Evolutionary conservation across 1,140 invertebrate species (phyloP), one percentile per base, ranked within the genome.

Genomic region (Venustaconcha ellipsiformis): DNA sequence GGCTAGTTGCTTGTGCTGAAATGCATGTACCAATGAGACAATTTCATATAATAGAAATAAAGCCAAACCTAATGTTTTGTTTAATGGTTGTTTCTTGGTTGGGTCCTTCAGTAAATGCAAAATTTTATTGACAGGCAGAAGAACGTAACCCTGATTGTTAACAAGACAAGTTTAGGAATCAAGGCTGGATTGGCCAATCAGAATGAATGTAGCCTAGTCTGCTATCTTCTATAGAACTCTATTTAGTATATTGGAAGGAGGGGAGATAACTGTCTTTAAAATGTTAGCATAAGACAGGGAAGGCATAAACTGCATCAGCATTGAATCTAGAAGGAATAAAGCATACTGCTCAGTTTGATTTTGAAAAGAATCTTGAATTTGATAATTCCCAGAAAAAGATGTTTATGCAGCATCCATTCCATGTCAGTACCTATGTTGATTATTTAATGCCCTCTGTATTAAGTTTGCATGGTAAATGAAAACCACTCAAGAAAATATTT

Each of bases 181-280:
- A 82, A 15, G 63, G n/a, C 37, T 82, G 81, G 3, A 79, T 77
- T 67, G 71, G 68, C 75, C 79, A 12, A 80, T 62, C 12, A 81
- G 18, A 17, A 78, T 67, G 26, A 57, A 67, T 17, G 48, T 57
- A 17, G 70, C 71, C 23, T 62, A 17, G 15, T 68, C n/a, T 26
- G 37, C 20, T n/a, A 82, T 60, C 64, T 83, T 82, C 57, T 69
- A 23, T 18, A 80, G 20, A 55, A 70, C 67, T 67, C 62, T 55
- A 5, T 58, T 55, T n/a, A 80, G 70, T 26, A 80, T 17, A 68
- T 67, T 76, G 69, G 82, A 83, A 64, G 80, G 80, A 1, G 76
- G 71, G 79, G 26, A 70, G 59, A 76, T 83, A 78, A 23, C 57
- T 26, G 2, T 4, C 67, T 0, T 63, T 71, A 30, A 55, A 37